Evolutionary conservation across 2,888 invertebrate genomes (phyloP).

Genomic region (Chrysopilus asiliformis): DNA sequence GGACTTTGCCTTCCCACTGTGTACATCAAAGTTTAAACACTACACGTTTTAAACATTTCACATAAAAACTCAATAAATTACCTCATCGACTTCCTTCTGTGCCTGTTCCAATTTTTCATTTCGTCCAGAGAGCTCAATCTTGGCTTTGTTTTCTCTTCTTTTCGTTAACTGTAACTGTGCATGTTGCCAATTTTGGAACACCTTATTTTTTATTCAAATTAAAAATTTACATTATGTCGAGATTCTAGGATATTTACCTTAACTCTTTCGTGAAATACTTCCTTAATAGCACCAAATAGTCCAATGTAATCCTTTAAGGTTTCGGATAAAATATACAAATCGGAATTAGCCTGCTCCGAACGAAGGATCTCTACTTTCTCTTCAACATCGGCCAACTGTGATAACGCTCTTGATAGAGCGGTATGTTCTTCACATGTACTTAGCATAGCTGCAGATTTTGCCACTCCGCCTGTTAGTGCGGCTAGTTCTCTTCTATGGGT

Average conservation of each 20-base stretch:
- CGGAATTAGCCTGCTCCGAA: constrained; percentile 85
- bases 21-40: constrained; percentile 4
- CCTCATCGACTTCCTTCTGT: constrained; percentile 83
- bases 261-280: constrained; percentile 57
- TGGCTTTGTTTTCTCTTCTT: constrained; percentile 86
- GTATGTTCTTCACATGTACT: constrained; percentile 90
- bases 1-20: constrained; percentile 95
- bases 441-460: constrained; percentile 78
- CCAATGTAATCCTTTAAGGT: constrained; percentile 89
- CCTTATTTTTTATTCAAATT: constrained; percentile 37
- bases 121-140: constrained; percentile 78
- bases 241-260: constrained; percentile 38
- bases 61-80: constrained; percentile 28
- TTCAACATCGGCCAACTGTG: constrained; percentile 79
- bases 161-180: constrained; percentile 89
- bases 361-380: constrained; percentile 73
- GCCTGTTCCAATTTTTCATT: constrained; percentile 82
- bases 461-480: constrained; percentile 63
- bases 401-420: constrained; percentile 75
- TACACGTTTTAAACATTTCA: neutral
- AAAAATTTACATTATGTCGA: neutral
- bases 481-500: constrained; percentile 75
- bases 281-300: constrained; percentile 82
- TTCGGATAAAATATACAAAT: constrained; percentile 88
- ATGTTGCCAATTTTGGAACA: constrained; percentile 96